A percentile compares a stretch with the other conserved stretches of the same genome.
phyloP scores from a whole-genome alignment of 2,113 vertebrate species.

The Phylloscopus trochiloides region DNA sequence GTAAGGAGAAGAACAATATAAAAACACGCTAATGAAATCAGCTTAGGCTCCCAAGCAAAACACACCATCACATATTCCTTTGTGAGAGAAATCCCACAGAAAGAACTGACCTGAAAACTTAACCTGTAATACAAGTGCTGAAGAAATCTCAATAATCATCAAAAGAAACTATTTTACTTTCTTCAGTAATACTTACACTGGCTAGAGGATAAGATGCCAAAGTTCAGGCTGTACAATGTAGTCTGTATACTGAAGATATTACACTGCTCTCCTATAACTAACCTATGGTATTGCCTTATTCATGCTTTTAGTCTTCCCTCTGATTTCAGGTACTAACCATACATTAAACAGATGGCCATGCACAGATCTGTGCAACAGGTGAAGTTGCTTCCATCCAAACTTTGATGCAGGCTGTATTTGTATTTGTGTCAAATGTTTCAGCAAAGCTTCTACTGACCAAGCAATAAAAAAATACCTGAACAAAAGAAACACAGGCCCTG shows the following conservation, averaged over 20 bases:
- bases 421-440: background rate
- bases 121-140: background rate
- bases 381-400: background rate
- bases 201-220: background rate
- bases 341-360: background rate
- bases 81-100: background rate
- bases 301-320: background rate
- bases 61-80: background rate
- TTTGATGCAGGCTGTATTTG: background rate
- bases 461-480: background rate
- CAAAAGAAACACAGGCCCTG: background rate
- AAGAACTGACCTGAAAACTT: background rate
- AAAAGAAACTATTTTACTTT: background rate
- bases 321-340: background rate
- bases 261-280: background rate
- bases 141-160: background rate
- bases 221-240: background rate
- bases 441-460: background rate
- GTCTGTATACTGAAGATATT: background rate
- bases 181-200: background rate
- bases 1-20: background rate
- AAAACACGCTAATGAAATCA: background rate
- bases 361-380: background rate
- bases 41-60: background rate
- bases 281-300: background rate